These are phyloP conservation scores for Elaphurus davidianus DNA, from an alignment of 2,113 vertebrate genomes.

Conservation along the genomic window DNA sequence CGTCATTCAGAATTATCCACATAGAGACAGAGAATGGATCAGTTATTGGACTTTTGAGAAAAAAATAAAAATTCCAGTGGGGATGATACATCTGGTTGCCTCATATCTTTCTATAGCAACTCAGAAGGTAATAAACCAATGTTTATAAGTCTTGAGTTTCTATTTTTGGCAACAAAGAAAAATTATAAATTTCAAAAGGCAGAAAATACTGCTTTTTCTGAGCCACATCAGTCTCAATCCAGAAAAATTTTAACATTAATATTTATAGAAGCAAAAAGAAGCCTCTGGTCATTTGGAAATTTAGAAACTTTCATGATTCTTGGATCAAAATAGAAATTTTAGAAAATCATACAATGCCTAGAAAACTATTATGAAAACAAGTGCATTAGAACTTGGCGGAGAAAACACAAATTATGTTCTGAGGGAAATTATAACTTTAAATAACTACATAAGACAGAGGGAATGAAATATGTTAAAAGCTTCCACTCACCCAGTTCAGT, in stretches of 20 bases:
- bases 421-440: neutral
- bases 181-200: neutral
- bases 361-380: neutral
- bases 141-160: neutral
- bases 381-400: neutral
- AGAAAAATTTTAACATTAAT: neutral
- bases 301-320: neutral
- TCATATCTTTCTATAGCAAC: neutral
- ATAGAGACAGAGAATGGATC: neutral
- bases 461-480: neutral
- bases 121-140: neutral
- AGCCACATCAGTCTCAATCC: neutral
- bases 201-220: neutral
- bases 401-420: neutral
- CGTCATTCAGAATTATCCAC: neutral
- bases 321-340: neutral
- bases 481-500: neutral
- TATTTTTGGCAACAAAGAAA: neutral
- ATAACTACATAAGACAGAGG: neutral
- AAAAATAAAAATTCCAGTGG: neutral
- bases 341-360: neutral
- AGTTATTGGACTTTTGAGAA: neutral
- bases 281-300: neutral
- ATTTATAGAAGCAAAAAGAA: neutral
- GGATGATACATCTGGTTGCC: neutral